These are phyloP conservation scores for Agrotis segetum DNA, from an alignment of 2,888 invertebrate genomes.

Conservation along the genomic window DNA sequence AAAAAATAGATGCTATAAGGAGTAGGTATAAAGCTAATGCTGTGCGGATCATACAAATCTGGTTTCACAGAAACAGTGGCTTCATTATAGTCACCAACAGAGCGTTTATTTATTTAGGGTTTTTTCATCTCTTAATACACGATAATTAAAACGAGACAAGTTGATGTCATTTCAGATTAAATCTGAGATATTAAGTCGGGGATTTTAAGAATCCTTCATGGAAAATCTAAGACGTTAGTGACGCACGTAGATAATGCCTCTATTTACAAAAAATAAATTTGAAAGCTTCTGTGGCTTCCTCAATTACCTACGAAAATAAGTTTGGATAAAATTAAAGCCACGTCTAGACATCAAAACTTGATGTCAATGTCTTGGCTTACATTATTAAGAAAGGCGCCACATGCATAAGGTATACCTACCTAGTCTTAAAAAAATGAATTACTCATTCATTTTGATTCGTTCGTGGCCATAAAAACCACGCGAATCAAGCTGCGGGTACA, in stretches of 20 bases:
- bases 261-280: constrained; percentile 10
- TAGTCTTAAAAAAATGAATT: too few relatives aligned
- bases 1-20: too few relatives aligned
- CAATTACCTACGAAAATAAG: neutral
- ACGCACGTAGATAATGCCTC: constrained; percentile 30
- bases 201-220: constrained; percentile 42
- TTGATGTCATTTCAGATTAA: constrained; percentile 43
- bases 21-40: too few relatives aligned
- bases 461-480: neutral
- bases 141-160: neutral
- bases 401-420: too few relatives aligned
- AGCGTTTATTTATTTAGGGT: constrained; percentile 11
- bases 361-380: neutral
- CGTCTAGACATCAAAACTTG: too few relatives aligned
- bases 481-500: neutral
- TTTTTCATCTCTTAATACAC: constrained; percentile 7
- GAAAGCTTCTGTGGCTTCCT: constrained; percentile 11
- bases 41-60: neutral
- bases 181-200: constrained; percentile 35
- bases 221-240: constrained; percentile 42
- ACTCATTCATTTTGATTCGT: neutral
- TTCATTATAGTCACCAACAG: constrained; percentile 4
- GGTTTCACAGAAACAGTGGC: constrained; percentile 5
- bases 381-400: neutral
- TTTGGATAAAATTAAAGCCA: neutral